Conservation (phyloP, 2,888 invertebrate genomes). For the Sepioteuthis lessoniana region DNA sequence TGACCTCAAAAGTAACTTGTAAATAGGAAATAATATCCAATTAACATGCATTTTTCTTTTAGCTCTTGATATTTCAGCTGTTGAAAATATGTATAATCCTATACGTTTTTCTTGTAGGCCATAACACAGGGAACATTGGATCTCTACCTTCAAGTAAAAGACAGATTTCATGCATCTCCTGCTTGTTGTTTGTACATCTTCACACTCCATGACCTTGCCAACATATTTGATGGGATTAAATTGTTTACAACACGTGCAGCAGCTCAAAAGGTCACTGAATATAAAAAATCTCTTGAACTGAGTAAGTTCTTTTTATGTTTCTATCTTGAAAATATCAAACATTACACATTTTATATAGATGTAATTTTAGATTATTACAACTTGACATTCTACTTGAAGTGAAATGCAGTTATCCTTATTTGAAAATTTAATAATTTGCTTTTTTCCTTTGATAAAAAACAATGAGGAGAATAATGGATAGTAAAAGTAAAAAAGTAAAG, state of each 20-base stretch:
- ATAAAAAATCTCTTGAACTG: not conserved
- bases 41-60: not conserved
- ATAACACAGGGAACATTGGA: conserved; percentile 65
- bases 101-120: not conserved
- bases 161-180: conserved; percentile 70
- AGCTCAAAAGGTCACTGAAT: not conserved
- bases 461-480: too few species aligned
- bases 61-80: too few species aligned
- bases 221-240: conserved; percentile 70
- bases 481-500: too few species aligned
- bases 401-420: too few species aligned
- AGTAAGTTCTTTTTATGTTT: not conserved
- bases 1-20: too few species aligned
- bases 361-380: not conserved
- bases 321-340: not conserved
- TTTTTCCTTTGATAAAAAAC: too few species aligned
- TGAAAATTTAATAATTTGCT: too few species aligned
- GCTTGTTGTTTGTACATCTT: conserved; percentile 71
- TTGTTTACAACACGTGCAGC: conserved; percentile 70
- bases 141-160: conserved; percentile 66
- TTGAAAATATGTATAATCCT: not conserved
- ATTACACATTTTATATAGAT: not conserved
- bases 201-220: conserved; percentile 69
- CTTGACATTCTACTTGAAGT: too few species aligned
- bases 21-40: too few species aligned